Conservation (phyloP, 2,888 invertebrate genomes). For the Halictus quadricinctus region DNA sequence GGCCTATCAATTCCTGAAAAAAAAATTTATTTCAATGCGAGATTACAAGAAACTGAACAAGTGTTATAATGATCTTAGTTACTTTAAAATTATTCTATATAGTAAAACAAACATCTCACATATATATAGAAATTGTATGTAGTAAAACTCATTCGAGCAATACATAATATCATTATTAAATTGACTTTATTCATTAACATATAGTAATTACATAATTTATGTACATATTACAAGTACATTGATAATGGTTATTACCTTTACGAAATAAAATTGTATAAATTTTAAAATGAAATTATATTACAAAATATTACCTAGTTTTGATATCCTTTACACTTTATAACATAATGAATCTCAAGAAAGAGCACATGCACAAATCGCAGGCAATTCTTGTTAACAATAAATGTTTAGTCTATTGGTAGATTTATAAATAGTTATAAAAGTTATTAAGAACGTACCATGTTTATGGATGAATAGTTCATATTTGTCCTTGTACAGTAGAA, state of each 20-base stretch:
- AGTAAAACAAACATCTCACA: conserved; percentile 32
- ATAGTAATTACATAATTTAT: conserved; percentile 51
- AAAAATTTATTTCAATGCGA: conserved; percentile 86
- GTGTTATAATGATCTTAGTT: background rate
- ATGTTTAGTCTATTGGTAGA: conserved; percentile 37
- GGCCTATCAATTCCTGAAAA: conserved; percentile 87
- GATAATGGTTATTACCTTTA: conserved; percentile 25
- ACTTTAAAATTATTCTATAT: background rate
- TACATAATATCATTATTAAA: background rate
- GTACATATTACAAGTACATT: conserved; percentile 35
- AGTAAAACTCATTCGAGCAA: conserved; percentile 3
- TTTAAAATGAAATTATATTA: conserved; percentile 18
- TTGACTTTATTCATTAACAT: conserved; percentile 47
- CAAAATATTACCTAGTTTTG: conserved; percentile 12
- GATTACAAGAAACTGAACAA: conserved; percentile 29
- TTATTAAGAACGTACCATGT: conserved; percentile 37
- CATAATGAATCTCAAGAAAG: conserved; percentile 34
- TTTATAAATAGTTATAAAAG: conserved; percentile 59
- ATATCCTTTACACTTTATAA: conserved; percentile 12
- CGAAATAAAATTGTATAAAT: conserved; percentile 23
- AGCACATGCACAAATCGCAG: conserved; percentile 31
- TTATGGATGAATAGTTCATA: conserved; percentile 29
- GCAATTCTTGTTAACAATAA: conserved; percentile 32
- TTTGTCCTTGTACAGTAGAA: conserved; percentile 20
- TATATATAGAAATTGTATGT: background rate